Conservation (phyloP, 37 sponge, comb jelly and placozoan genomes). For the Tethya wilhelma region DNA sequence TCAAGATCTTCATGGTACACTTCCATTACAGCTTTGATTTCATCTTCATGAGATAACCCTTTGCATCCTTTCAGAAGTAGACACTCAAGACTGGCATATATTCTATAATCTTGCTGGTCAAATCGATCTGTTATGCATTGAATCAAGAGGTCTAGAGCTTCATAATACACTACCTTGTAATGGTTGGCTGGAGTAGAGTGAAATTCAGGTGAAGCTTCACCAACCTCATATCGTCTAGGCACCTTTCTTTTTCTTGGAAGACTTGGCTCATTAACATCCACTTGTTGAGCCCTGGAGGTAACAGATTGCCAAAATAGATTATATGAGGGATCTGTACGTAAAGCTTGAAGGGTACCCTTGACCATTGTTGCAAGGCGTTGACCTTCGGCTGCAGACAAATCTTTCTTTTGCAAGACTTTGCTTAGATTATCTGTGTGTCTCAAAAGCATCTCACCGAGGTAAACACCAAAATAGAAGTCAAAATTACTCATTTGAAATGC, state of each 20-base stretch:
- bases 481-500: constrained; percentile 35
- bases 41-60: neutral
- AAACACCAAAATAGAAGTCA: too few species aligned
- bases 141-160: too few species aligned
- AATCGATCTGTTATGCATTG: too few species aligned
- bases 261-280: constrained; percentile 2
- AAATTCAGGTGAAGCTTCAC: neutral
- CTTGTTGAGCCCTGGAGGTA: too few species aligned
- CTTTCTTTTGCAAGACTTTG: too few species aligned
- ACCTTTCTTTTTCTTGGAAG: constrained; percentile 13
- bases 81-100: too few species aligned
- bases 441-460: too few species aligned
- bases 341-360: neutral
- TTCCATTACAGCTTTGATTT: neutral
- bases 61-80: neutral
- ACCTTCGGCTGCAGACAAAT: too few species aligned
- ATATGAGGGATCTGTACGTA: constrained; percentile 11
- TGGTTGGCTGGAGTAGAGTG: constrained; percentile 18
- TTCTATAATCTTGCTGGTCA: too few species aligned
- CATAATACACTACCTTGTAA: constrained; percentile 21
- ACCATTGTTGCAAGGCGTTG: constrained; percentile 12
- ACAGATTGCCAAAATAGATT: neutral
- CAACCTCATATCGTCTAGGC: constrained; percentile 24
- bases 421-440: too few species aligned
- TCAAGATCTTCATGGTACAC: constrained; percentile 32